These are phyloP conservation scores for Caenorhabditis sp. DNA, from an alignment of 2,888 invertebrate genomes.

Conservation along the genomic window DNA sequence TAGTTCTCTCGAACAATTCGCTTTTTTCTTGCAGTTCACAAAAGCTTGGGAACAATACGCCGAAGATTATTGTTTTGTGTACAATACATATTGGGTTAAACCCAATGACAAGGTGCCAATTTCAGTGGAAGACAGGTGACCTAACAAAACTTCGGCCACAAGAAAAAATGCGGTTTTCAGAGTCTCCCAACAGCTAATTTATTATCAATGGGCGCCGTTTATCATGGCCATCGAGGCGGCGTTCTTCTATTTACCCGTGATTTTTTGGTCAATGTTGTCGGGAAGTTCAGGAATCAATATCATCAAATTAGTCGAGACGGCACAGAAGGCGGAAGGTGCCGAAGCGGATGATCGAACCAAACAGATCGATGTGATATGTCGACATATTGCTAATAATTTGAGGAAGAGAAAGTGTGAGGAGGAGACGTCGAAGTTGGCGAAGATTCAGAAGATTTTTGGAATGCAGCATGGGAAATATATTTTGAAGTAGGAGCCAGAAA, in stretches of 20 bases:
- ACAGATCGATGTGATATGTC: conserved; percentile 38
- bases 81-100: conserved; percentile 68
- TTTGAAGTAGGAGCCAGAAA: conserved; percentile 51
- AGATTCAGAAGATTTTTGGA: conserved; percentile 52
- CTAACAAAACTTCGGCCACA: too few relatives aligned
- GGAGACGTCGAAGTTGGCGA: conserved; percentile 36
- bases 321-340: conserved; percentile 58
- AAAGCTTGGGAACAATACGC: conserved; percentile 69
- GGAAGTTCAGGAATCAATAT: conserved; percentile 61
- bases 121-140: conserved; percentile 53
- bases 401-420: conserved; percentile 31
- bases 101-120: conserved; percentile 62
- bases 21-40: conserved; percentile 49
- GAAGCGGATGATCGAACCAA: conserved; percentile 61
- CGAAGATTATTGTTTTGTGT: conserved; percentile 69
- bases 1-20: too few relatives aligned
- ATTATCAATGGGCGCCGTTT: conserved; percentile 69
- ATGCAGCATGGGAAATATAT: conserved; percentile 59
- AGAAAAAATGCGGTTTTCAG: too few relatives aligned
- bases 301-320: conserved; percentile 58
- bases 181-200: conserved; percentile 61
- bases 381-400: conserved; percentile 39
- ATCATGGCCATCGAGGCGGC: conserved; percentile 67
- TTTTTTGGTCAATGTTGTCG: conserved; percentile 50
- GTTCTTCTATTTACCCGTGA: conserved; percentile 61